Percentiles rank a stretch among this genome's conserved stretches.
Conservation (phyloP, 2,797 vertebrate species). For the Meriones psammophilus region DNA sequence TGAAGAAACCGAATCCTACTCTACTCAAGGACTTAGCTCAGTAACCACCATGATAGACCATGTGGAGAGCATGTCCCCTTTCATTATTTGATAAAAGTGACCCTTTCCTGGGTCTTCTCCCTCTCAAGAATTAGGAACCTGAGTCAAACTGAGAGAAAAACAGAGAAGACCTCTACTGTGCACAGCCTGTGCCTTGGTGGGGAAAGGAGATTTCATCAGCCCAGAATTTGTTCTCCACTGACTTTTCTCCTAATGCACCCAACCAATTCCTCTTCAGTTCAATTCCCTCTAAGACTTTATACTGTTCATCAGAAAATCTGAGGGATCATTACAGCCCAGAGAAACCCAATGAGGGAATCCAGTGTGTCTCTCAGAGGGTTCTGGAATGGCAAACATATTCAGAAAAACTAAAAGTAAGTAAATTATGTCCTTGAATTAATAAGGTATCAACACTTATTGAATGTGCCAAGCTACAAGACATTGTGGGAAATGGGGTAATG, state of each 20-base stretch:
- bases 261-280: neutral
- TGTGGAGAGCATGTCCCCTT: neutral
- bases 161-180: neutral
- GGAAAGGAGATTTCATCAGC: neutral
- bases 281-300: conserved; percentile 23
- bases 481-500: neutral
- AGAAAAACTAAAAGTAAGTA: neutral
- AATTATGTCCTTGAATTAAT: neutral
- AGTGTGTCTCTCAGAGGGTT: neutral
- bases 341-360: neutral
- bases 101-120: neutral
- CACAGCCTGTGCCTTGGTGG: neutral
- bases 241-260: conserved; percentile 16
- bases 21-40: neutral
- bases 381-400: neutral
- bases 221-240: neutral
- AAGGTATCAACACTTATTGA: neutral
- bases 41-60: neutral
- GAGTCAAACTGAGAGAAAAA: neutral
- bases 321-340: neutral
- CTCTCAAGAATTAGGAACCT: neutral
- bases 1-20: neutral
- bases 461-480: neutral
- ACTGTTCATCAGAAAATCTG: neutral
- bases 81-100: neutral